phyloP scores from a whole-genome alignment of 2,797 vertebrate genomes.

The Molossus alvarezi region DNA sequence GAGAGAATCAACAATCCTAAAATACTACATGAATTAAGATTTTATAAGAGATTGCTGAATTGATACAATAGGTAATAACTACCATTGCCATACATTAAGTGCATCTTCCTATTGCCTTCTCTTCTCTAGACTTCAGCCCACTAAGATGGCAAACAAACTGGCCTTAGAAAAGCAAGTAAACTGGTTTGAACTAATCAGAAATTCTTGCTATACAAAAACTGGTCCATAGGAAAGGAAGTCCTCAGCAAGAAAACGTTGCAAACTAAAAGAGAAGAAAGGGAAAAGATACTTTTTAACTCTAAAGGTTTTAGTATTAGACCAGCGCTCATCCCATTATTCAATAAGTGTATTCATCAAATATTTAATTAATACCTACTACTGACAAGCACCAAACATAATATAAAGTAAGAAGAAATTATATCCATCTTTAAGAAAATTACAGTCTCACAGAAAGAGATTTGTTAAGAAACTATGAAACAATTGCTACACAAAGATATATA shows the following conservation, averaged over 20 bases:
- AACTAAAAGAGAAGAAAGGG: not conserved
- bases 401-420: constrained; percentile 34
- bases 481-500: not conserved
- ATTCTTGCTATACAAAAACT: not conserved
- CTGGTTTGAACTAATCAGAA: not conserved
- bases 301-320: not conserved
- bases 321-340: not conserved
- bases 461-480: not conserved
- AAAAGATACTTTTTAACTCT: not conserved
- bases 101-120: constrained; percentile 21
- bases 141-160: not conserved
- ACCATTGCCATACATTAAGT: not conserved
- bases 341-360: constrained; percentile 1
- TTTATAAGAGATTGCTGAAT: not conserved
- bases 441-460: not conserved
- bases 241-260: not conserved
- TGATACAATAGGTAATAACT: not conserved
- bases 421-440: not conserved
- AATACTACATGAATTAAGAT: not conserved
- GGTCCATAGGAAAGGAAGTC: not conserved
- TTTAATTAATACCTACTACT: not conserved
- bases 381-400: not conserved
- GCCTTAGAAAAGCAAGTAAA: not conserved
- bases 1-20: constrained; percentile 3
- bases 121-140: not conserved